These are phyloP conservation scores for Orchesellides sinensis DNA, from an alignment of 2,888 invertebrate species.

Conservation along the genomic window DNA sequence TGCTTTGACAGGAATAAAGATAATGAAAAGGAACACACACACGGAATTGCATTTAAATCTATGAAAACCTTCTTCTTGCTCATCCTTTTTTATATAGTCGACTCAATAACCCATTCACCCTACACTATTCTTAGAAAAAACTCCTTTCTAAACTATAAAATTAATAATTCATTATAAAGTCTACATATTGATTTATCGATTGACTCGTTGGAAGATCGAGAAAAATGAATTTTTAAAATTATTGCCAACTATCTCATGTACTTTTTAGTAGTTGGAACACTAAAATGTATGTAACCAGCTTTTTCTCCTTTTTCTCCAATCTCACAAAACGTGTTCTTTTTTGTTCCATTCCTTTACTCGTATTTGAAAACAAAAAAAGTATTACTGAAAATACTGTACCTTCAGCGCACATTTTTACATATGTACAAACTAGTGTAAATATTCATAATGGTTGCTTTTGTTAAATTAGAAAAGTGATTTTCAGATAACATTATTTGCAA, in stretches of 20 bases:
- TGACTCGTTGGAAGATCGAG: constrained; percentile 65
- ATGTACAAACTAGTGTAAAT: too few species aligned
- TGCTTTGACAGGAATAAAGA: too few species aligned
- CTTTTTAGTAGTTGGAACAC: constrained; percentile 37
- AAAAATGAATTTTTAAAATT: constrained; percentile 72
- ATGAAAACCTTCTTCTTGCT: not conserved
- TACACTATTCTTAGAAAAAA: constrained; percentile 30
- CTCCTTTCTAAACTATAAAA: constrained; percentile 73
- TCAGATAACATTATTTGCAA: too few species aligned
- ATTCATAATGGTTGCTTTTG: too few species aligned
- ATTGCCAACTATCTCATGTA: constrained; percentile 65
- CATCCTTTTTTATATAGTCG: constrained; percentile 1
- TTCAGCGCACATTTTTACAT: too few species aligned
- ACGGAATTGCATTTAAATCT: constrained; percentile 9
- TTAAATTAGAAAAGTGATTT: too few species aligned
- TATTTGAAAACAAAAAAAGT: too few species aligned
- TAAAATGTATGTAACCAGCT: not conserved
- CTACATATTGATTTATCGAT: constrained; percentile 75
- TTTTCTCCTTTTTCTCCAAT: constrained; percentile 10
- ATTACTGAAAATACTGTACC: too few species aligned
- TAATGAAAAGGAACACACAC: constrained; percentile 28
- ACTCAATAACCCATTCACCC: constrained; percentile 51
- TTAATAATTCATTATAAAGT: constrained; percentile 75
- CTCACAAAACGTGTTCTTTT: too few species aligned
- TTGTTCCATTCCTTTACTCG: too few species aligned